Evolutionary conservation across 2,113 vertebrate species (phyloP).

Genomic region (Tyrannus savana): DNA sequence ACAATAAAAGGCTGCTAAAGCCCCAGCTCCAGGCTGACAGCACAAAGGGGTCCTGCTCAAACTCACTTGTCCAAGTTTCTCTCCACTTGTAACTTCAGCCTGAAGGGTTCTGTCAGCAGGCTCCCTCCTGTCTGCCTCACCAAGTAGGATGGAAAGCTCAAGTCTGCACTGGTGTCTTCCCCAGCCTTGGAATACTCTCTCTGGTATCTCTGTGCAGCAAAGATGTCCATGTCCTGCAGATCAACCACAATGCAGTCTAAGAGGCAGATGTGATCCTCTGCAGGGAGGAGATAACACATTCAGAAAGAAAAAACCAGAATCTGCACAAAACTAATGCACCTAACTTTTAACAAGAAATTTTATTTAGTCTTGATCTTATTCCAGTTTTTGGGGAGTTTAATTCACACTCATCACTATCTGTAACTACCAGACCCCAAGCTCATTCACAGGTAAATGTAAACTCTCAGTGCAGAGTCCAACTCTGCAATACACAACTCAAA

Average conservation of each 20-base stretch:
- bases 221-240: conserved; percentile 96
- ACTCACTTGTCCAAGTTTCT: conserved; percentile 96
- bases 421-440: not conserved
- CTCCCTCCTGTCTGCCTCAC: conserved; percentile 88
- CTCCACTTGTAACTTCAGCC: conserved; percentile 90
- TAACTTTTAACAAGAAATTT: not conserved
- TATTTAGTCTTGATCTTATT: not conserved
- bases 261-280: conserved; percentile 89
- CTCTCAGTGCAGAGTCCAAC: not conserved
- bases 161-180: conserved; percentile 68
- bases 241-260: conserved; percentile 94
- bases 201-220: conserved; percentile 84
- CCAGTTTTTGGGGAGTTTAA: not conserved
- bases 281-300: not conserved
- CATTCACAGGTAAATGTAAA: not conserved
- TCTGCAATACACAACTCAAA: not conserved
- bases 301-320: not conserved
- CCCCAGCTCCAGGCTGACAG: not conserved
- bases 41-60: not conserved
- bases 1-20: not conserved
- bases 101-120: conserved; percentile 89
- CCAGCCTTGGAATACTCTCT: conserved; percentile 66
- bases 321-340: not conserved
- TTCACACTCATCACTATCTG: not conserved
- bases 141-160: conserved; percentile 88